phyloP scores from a whole-genome alignment of 2,113 vertebrate species.

The Channa maculata region DNA sequence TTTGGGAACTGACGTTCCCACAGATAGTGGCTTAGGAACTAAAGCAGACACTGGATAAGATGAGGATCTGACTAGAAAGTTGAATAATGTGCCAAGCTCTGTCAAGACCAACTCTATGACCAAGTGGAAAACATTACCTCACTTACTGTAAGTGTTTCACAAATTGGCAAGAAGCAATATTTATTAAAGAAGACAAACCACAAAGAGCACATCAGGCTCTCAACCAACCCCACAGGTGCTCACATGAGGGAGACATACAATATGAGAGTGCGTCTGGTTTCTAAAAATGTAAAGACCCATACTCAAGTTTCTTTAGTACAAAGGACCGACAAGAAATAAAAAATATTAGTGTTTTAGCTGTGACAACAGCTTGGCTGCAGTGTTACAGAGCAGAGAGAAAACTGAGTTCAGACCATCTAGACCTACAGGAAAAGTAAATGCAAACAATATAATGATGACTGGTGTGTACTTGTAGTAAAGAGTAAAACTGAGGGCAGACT shows the following conservation, averaged over 20 bases:
- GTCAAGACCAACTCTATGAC: conserved; percentile 40
- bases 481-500: no score
- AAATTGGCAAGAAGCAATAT: conserved; percentile 30
- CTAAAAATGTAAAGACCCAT: background rate
- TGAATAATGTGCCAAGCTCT: conserved; percentile 24
- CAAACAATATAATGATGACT: no score
- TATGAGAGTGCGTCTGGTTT: background rate
- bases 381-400: background rate
- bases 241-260: background rate
- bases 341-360: background rate
- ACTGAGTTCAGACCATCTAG: background rate
- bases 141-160: conserved; percentile 31
- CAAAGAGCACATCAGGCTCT: conserved; percentile 21
- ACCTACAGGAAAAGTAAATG: no score
- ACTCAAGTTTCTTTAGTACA: background rate
- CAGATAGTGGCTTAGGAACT: conserved; percentile 45
- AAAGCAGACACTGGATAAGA: conserved; percentile 41
- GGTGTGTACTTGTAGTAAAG: no score
- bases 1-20: conserved; percentile 34
- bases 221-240: conserved; percentile 26
- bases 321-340: background rate
- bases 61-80: conserved; percentile 49
- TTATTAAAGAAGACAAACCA: conserved; percentile 12
- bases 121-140: conserved; percentile 63
- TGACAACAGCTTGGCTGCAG: background rate